Evolutionary conservation across 2,888 invertebrate genomes (phyloP).

Genomic region (Pyrrhia umbra): DNA sequence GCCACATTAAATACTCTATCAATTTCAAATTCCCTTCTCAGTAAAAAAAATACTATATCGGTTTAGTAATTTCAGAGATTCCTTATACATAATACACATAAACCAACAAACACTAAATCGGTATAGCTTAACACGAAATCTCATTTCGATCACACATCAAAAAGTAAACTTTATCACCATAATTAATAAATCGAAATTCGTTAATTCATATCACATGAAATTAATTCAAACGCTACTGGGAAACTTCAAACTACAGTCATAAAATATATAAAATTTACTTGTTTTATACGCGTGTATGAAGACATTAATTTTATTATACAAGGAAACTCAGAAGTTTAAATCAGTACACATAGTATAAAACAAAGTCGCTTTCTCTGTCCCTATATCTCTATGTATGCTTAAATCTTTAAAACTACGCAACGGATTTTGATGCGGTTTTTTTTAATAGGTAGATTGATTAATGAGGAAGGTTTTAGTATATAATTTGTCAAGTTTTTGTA

Average conservation of each 20-base stretch:
- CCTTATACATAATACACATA: background rate
- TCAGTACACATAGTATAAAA: too few species aligned
- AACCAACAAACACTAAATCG: background rate
- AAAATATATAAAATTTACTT: constrained; percentile 64
- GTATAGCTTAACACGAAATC: background rate
- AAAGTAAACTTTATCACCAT: constrained; percentile 19
- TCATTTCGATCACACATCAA: constrained; percentile 19
- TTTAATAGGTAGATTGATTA: too few species aligned
- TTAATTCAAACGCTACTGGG: constrained; percentile 77
- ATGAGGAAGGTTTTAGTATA: too few species aligned
- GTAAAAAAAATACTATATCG: too few species aligned
- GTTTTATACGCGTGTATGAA: constrained; percentile 67
- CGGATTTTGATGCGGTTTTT: too few species aligned
- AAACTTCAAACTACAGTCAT: constrained; percentile 59
- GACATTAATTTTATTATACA: constrained; percentile 54
- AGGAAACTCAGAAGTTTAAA: constrained; percentile 24
- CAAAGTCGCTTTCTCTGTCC: too few species aligned
- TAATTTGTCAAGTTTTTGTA: too few species aligned
- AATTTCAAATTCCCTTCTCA: too few species aligned
- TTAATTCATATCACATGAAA: constrained; percentile 58
- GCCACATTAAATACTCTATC: too few species aligned
- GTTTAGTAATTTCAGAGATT: too few species aligned
- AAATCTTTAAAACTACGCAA: too few species aligned
- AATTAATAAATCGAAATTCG: constrained; percentile 44
- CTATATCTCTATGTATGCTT: too few species aligned